Evolutionary conservation across 2,797 vertebrate species (phyloP), one percentile per base, ranked within the genome.

Genomic region (Acrocephalus scirpaceus): DNA sequence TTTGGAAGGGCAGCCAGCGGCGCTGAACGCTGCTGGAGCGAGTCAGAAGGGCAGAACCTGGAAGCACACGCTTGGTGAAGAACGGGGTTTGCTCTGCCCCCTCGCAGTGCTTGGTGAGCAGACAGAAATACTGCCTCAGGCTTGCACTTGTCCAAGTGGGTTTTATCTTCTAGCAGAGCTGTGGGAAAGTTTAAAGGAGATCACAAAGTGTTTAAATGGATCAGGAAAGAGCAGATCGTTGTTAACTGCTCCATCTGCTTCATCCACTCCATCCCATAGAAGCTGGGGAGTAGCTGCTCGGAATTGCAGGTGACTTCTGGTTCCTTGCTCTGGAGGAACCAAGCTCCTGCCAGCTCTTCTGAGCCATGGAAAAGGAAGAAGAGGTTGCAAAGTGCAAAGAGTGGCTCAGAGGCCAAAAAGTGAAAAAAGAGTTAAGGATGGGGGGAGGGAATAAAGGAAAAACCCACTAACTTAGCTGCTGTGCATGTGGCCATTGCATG

Each of bases 21-120:
- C 40, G 26, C 20, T 2, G n/a, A 71, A 15, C 3, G 32, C 34
- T 75, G 51, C 27, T 66, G 58, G 38, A 72, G 51, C 8, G 25
- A 67, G 38, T 65, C 54, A 60, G 48, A 23, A 64, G 44, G 47
- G 70, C 69, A 88, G 61, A 84, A 51, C 36, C 47, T 11, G 4
- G 34, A 64, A 81, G 38, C 32, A 32, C 11, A 20, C 0, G 1
- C 10, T 3, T 0, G 2, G 45, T 74, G 66, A 10, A 53, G 38
- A 23, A 30, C 10, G 29, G 25, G 29, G 6, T 32, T 69, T 71
- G 51, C 66, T 78, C 10, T 40, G 23, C 54, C 7, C 17, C 70
- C 30, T 44, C 16, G 0, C 38, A 67, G 45, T 32, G 64, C 60
- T 42, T 45, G 65, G 32, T 10, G 60, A 89, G 14, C 67, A 51